These are phyloP conservation scores for Anneissia japonica DNA, from an alignment of 35 echinoderm and acorn worm genomes.

Conservation along the genomic window DNA sequence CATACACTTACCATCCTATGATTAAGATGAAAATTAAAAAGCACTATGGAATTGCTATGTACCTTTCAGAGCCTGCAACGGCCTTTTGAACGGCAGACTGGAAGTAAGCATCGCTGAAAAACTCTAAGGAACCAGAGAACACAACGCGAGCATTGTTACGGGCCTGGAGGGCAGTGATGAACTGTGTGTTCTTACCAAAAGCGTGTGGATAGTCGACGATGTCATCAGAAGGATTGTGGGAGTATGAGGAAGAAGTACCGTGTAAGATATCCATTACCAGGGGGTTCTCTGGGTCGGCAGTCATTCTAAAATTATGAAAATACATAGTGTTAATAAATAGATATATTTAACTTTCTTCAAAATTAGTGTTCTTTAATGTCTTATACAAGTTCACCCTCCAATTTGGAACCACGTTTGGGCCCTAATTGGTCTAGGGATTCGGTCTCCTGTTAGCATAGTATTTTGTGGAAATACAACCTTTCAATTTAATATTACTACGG, in stretches of 20 bases:
- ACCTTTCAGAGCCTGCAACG: conserved; percentile 57
- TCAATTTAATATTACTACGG: too few species aligned
- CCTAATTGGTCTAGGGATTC: too few species aligned
- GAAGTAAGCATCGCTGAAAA: conserved; percentile 92
- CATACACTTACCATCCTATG: too few species aligned
- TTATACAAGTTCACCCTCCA: too few species aligned
- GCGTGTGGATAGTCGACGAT: conserved; percentile 79
- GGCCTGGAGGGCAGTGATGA: conserved; percentile 82
- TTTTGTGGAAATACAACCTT: too few species aligned
- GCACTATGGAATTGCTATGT: too few species aligned
- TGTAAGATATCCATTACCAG: conserved; percentile 80
- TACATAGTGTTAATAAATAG: too few species aligned
- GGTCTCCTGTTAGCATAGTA: too few species aligned
- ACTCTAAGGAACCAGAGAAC: conserved; percentile 85
- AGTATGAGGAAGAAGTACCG: conserved; percentile 75
- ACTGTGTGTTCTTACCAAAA: conserved; percentile 85
- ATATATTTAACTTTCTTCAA: too few species aligned
- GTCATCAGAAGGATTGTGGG: conserved; percentile 61
- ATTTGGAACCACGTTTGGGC: too few species aligned
- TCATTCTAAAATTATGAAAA: conserved; percentile 75
- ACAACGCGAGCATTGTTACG: conserved; percentile 90
- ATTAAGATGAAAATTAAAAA: too few species aligned
- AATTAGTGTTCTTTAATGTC: too few species aligned
- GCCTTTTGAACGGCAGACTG: conserved; percentile 81
- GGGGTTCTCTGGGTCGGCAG: conserved; percentile 81